Evolutionary conservation across 2,888 invertebrate species (phyloP).

Genomic region (Erebia palarica): DNA sequence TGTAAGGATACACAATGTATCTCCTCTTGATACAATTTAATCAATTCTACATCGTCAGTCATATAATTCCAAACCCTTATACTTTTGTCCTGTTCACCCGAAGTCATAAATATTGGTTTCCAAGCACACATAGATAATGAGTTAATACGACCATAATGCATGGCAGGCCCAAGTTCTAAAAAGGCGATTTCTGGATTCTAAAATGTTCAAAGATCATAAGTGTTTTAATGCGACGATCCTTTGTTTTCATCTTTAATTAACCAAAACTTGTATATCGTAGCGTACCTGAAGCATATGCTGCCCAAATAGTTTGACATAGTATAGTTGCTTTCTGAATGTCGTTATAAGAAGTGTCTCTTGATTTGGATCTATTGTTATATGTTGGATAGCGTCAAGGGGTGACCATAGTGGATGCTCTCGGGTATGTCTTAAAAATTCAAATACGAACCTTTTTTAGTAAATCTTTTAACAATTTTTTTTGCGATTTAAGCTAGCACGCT

Average conservation of each 20-base stretch:
- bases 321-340: conserved; percentile 87
- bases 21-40: conserved; percentile 92
- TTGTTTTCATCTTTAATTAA: not conserved
- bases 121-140: conserved; percentile 92
- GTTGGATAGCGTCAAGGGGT: conserved; percentile 77
- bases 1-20: conserved; percentile 89
- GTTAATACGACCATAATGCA: conserved; percentile 92
- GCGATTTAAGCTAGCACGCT: not conserved
- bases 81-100: conserved; percentile 90
- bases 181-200: conserved; percentile 84
- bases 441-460: not conserved
- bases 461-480: not conserved
- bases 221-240: conserved; percentile 23
- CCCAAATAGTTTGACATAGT: conserved; percentile 85
- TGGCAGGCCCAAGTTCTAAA: conserved; percentile 85
- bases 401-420: conserved; percentile 74
- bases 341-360: conserved; percentile 85
- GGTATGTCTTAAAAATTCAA: conserved; percentile 57
- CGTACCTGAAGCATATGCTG: conserved; percentile 78
- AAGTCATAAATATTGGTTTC: conserved; percentile 94
- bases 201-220: conserved; percentile 10
- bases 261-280: not conserved
- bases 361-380: conserved; percentile 82
- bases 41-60: conserved; percentile 89
- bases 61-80: conserved; percentile 97